These are phyloP conservation scores for Drosophila murphyi DNA, from an alignment of 1,140 invertebrate species.

Conservation along the genomic window DNA sequence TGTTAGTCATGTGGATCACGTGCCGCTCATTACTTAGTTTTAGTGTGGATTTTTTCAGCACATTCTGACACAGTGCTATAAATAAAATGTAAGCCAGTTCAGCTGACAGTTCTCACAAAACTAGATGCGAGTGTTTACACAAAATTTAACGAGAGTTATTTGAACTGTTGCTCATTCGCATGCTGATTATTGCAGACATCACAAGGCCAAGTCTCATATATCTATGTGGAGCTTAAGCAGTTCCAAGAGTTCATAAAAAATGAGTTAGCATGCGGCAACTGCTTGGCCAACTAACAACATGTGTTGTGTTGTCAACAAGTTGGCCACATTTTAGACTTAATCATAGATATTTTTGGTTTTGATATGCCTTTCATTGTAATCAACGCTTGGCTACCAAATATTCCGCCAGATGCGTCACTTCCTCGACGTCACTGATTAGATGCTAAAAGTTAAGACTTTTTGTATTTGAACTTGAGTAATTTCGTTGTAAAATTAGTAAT, in stretches of 20 bases:
- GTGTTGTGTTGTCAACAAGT: constrained; percentile 19
- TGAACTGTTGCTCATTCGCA: constrained; percentile 13
- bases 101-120: constrained; percentile 8
- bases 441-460: constrained; percentile 24
- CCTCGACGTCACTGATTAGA: constrained; percentile 28
- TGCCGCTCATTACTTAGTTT: too few relatives aligned
- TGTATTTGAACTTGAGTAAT: neutral
- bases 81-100: constrained; percentile 17
- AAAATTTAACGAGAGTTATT: constrained; percentile 31
- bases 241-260: constrained; percentile 28
- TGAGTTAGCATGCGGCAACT: constrained; percentile 26
- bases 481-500: constrained; percentile 42
- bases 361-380: constrained; percentile 43
- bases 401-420: constrained; percentile 48
- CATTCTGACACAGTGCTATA: neutral
- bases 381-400: constrained; percentile 62
- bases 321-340: constrained; percentile 34
- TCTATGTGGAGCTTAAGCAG: neutral
- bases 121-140: neutral
- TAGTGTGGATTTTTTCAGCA: too few relatives aligned
- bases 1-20: neutral
- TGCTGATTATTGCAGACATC: neutral
- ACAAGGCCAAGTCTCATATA: constrained; percentile 37
- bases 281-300: constrained; percentile 1
- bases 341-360: constrained; percentile 23